Conservation (phyloP, 2,888 invertebrate species). For the Leucoma salicis region DNA sequence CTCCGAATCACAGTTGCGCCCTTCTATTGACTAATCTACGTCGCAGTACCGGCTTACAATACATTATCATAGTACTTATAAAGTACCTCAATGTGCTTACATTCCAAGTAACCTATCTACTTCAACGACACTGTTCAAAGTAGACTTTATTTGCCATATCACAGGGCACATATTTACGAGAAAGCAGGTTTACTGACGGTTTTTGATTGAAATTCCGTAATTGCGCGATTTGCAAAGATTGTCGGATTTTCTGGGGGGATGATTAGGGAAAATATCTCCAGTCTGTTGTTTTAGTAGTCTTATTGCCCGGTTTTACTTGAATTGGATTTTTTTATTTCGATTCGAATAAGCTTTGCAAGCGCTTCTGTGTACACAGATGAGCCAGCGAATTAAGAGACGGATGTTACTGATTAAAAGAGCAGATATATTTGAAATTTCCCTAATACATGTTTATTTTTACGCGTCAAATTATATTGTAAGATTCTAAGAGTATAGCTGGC, state of each 20-base stretch:
- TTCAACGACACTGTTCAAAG: conserved; percentile 5
- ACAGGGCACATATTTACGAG: background rate
- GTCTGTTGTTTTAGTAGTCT: conserved; percentile 23
- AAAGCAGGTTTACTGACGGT: conserved; percentile 2
- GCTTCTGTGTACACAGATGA: conserved; percentile 12
- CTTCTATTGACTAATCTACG: conserved; percentile 25
- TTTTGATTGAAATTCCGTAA: conserved; percentile 37
- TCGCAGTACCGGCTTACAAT: conserved; percentile 22
- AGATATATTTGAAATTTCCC: too few species aligned
- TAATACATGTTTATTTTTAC: too few species aligned
- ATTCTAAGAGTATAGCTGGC: too few species aligned
- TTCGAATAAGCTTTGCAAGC: conserved; percentile 10
- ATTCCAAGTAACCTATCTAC: conserved; percentile 16
- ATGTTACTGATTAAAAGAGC: too few species aligned
- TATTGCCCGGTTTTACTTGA: conserved; percentile 20
- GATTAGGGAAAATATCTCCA: conserved; percentile 19
- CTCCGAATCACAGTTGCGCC: conserved; percentile 13
- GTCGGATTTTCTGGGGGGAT: conserved; percentile 14
- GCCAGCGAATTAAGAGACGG: conserved; percentile 1
- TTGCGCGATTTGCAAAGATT: conserved; percentile 41
- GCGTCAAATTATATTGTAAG: too few species aligned
- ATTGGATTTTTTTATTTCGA: conserved; percentile 20
- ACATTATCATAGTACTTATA: conserved; percentile 33
- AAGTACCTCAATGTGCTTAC: conserved; percentile 28
- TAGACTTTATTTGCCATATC: conserved; percentile 7